Conservation (phyloP, 2,113 vertebrate genomes). For the Fregetta grallaria region DNA sequence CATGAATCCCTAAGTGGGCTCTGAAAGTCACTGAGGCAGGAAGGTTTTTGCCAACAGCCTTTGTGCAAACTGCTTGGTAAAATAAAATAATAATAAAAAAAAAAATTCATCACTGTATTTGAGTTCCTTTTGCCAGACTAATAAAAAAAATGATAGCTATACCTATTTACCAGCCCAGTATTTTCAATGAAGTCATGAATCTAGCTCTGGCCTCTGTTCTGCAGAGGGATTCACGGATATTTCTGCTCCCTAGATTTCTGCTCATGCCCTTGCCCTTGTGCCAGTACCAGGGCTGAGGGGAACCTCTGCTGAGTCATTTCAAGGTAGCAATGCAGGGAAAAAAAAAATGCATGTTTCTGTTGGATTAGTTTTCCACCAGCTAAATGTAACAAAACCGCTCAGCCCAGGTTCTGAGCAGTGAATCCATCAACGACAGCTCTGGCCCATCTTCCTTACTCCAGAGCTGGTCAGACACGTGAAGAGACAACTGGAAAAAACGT, state of each 20-base stretch:
- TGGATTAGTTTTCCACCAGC: neutral
- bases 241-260: neutral
- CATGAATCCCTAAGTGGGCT: neutral
- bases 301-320: neutral
- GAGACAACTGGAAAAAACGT: neutral
- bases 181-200: neutral
- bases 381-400: neutral
- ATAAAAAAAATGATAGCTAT: neutral
- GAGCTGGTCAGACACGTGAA: neutral
- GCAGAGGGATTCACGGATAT: neutral
- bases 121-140: neutral
- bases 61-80: neutral
- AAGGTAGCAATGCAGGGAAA: too few species aligned
- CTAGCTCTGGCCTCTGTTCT: neutral
- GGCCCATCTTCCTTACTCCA: neutral
- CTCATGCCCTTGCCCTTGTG: neutral
- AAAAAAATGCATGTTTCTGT: neutral
- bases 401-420: neutral
- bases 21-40: neutral
- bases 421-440: neutral
- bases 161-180: neutral
- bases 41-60: neutral
- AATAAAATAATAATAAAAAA: neutral
- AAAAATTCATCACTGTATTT: neutral
- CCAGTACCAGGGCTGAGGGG: neutral